Evolutionary conservation across 2,888 invertebrate genomes (phyloP), one percentile per base, ranked within the genome.

Genomic region (Dasypogon diadema): DNA sequence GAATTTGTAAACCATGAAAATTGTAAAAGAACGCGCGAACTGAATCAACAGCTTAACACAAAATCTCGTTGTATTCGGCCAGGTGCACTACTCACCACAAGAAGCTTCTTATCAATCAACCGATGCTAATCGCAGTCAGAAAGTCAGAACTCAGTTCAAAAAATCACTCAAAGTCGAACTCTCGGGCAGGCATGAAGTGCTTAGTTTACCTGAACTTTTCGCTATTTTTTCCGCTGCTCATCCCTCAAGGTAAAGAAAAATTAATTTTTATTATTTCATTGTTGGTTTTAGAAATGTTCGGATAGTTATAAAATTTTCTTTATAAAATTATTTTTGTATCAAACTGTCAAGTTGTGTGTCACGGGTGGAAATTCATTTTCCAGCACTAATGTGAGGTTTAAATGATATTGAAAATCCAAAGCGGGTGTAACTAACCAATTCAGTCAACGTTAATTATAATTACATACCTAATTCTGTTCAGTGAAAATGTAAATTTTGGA

Each of bases 31-130:
- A 42, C n/a, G 2, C n/a, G 2, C 6, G 10, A 6, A 42, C 6
- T 12, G n/a, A 42, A 12, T 42, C 42, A 2, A 42, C 42, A 6
- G n/a, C n/a, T 42, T n/a, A n/a, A 42, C n/a, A 42, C 42, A 42
- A 8, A 42, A n/a, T 3, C 12, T 12, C 12, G 42, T 42, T 12
- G 8, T 42, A 12, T 42, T 42, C 42, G n/a, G 3, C 42, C 42
- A 42, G 42, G 42, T 42, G 42, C 42, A 42, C n/a, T n/a, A n/a
- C 42, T 12, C n/a, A 12, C 42, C 5, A 34, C 60, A 42, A 60
- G 60, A 60, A 60, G 37, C 60, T 60, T 60, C 60, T 60, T 60
- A 60, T 60, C 60, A 60, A 42, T 60, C 34, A 26, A 30, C 37
- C 18, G 60, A 60, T 60, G 18, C 60, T 34, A 60, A 60, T 60